Conservation (phyloP, 2,888 invertebrate species). For the Drosophila subquinaria region DNA sequence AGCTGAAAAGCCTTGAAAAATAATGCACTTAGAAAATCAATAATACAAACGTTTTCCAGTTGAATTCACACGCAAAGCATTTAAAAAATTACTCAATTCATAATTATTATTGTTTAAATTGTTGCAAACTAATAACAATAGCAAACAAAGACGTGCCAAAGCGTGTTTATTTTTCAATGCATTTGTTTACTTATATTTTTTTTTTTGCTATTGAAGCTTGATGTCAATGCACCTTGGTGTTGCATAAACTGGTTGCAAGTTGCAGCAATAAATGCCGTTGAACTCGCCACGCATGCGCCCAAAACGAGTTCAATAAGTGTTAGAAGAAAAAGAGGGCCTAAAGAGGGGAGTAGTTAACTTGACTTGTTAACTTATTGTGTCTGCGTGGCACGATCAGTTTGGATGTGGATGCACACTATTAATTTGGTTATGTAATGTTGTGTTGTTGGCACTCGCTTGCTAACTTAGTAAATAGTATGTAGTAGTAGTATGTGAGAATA, state of each 20-base stretch:
- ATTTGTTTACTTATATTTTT: slow-evolving; percentile 1
- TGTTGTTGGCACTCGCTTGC: slow-evolving; percentile 34
- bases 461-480: neutral
- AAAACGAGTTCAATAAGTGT: slow-evolving; percentile 55
- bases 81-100: slow-evolving; percentile 9
- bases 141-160: slow-evolving; percentile 18
- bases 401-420: slow-evolving; percentile 32
- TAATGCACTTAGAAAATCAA: slow-evolving; percentile 24
- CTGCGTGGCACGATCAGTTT: slow-evolving; percentile 28
- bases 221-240: slow-evolving; percentile 71
- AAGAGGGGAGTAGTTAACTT: neutral
- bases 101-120: slow-evolving; percentile 12
- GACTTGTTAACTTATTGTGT: slow-evolving; percentile 8
- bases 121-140: slow-evolving; percentile 1
- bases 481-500: slow-evolving; percentile 61
- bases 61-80: slow-evolving; percentile 17
- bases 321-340: neutral
- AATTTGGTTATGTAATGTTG: slow-evolving; percentile 18
- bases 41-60: slow-evolving; percentile 20
- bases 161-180: neutral
- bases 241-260: slow-evolving; percentile 67
- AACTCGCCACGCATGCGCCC: slow-evolving; percentile 40
- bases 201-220: neutral
- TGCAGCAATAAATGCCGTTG: slow-evolving; percentile 32
- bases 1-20: slow-evolving; percentile 7